These are phyloP conservation scores for Acronicta alni DNA, from an alignment of 2,888 invertebrate genomes.

Conservation along the genomic window DNA sequence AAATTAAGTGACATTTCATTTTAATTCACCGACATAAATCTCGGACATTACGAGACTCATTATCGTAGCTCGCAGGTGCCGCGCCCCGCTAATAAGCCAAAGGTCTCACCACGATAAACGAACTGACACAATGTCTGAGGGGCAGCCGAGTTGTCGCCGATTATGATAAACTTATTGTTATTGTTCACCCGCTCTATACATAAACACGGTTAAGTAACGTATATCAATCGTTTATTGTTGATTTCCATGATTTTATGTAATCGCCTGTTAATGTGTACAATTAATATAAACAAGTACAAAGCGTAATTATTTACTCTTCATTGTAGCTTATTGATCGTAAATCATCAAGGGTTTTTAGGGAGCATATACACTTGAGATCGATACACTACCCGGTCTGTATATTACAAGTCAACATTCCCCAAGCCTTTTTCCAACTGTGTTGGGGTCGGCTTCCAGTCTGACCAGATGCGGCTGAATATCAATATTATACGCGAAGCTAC, in stretches of 20 bases:
- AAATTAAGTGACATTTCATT: constrained; percentile 87
- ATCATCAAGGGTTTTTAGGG: constrained; percentile 5
- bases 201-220: constrained; percentile 47
- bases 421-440: no score
- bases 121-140: constrained; percentile 71
- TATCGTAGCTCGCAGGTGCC: constrained; percentile 75
- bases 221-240: constrained; percentile 34
- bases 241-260: constrained; percentile 48
- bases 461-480: no score
- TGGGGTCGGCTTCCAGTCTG: no score
- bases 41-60: constrained; percentile 77
- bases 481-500: no score
- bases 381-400: no score
- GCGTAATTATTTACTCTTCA: constrained; percentile 21
- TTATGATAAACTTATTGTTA: constrained; percentile 48
- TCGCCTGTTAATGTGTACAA: constrained; percentile 29
- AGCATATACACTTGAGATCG: neutral
- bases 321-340: constrained; percentile 19
- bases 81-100: constrained; percentile 66
- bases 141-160: constrained; percentile 49
- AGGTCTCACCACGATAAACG: constrained; percentile 72
- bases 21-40: constrained; percentile 83
- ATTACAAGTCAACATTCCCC: no score
- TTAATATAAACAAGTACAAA: constrained; percentile 36
- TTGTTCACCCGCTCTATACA: constrained; percentile 33